Evolutionary conservation across 2,888 invertebrate species (phyloP), one percentile per base, ranked within the genome.

Genomic region (Philonicus albiceps): DNA sequence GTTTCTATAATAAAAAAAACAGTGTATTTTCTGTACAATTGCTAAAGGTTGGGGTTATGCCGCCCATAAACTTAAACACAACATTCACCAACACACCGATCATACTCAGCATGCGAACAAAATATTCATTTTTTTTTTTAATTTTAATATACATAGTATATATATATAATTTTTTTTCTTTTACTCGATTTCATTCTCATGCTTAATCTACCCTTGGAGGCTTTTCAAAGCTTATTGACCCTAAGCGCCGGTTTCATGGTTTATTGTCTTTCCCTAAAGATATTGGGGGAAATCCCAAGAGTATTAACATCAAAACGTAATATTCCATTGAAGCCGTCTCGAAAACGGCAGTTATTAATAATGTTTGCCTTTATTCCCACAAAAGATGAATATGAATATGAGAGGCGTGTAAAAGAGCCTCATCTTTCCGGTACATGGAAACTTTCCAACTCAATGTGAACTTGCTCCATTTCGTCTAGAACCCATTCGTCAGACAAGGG

Each of bases 171-270:
- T 22, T 7, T 22, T 7, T 49, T 80, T 27, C 53, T 80, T 49
- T 53, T 53, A 22, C 30, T 30, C 31, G 19, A 81, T 81, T 64
- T 81, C 55, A 81, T 81, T 81, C 31, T 34, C 64, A 55, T 55
- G 34, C 55, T 55, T 81, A 81, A 81, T 81, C 64, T 81, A 34
- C 22, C 31, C 81, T 55, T 53, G 34, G 34, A 81, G 55, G 64
- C 81, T 81, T 64, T 81, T 34, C 53, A 81, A 81, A 64, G 81
- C 81, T 64, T 64, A 64, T 81, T 81, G 81, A 81, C 81, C 64
- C 55, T 31, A 64, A 81, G 34, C 27, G 37, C 64, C 81, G 81
- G 64, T 55, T 55, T 81, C 30, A 11, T 19, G 30, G 43, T 78
- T 78, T 78, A 78, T 78, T 78, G 37, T 49, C 3, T 64, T 64